Percentiles rank a stretch among this genome's conserved stretches.
Conservation (phyloP, 2,797 vertebrate genomes). For the Poecilia picta region DNA sequence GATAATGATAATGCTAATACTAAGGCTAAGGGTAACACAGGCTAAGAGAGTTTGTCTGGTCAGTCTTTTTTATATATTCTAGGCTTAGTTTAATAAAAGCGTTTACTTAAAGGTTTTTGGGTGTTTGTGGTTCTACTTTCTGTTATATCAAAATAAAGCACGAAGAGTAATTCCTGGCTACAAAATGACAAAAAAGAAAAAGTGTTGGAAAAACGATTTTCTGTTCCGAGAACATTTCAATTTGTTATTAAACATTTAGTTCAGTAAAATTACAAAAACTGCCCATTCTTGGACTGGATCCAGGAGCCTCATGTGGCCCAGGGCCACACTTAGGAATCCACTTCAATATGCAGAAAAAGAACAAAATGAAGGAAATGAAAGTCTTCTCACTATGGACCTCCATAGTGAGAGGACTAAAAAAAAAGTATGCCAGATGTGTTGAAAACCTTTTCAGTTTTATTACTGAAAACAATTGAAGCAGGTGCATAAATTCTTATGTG, state of each 20-base stretch:
- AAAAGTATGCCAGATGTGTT: background rate
- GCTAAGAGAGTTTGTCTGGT: background rate
- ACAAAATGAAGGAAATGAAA: background rate
- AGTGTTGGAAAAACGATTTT: background rate
- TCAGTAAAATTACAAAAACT: background rate
- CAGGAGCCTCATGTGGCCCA: background rate
- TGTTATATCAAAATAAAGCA: background rate
- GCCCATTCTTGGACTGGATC: background rate
- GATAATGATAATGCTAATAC: too few relatives aligned
- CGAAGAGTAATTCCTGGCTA: background rate
- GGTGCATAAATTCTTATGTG: background rate
- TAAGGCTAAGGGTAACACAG: background rate
- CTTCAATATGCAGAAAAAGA: background rate
- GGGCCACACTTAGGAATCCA: background rate
- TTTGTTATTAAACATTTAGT: background rate
- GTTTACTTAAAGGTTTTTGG: background rate
- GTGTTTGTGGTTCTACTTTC: background rate
- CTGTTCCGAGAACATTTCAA: background rate
- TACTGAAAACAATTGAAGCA: background rate
- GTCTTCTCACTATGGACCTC: background rate
- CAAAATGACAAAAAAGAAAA: background rate
- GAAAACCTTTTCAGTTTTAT: background rate
- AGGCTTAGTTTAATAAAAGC: background rate
- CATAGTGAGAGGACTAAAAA: too few relatives aligned
- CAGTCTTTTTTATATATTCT: background rate